Evolutionary conservation across 2,113 vertebrate genomes (phyloP).

Genomic region (Corynorhinus townsendii): DNA sequence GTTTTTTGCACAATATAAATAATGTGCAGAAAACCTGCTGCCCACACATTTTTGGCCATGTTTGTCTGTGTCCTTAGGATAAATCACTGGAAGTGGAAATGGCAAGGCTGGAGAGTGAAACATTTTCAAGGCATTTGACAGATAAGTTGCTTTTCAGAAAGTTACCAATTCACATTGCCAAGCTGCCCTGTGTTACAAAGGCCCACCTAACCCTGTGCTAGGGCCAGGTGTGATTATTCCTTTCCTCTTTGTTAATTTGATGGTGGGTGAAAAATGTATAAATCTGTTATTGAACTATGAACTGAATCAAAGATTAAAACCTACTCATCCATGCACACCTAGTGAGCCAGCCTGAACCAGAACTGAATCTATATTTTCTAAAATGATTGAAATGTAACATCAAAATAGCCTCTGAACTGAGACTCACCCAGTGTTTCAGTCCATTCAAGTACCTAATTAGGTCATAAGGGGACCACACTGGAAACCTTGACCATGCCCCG

Average conservation of each 20-base stretch:
- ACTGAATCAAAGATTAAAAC: conserved; percentile 32
- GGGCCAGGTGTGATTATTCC: not conserved
- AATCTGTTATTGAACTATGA: conserved; percentile 11
- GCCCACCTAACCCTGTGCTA: not conserved
- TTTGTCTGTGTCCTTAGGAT: not conserved
- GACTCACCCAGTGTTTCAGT: not conserved
- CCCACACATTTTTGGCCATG: not conserved
- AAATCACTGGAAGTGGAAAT: not conserved
- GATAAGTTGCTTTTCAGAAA: not conserved
- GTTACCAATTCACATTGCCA: not conserved
- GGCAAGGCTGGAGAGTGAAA: not conserved
- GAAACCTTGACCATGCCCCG: not conserved
- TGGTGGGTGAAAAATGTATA: not conserved
- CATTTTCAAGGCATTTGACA: not conserved
- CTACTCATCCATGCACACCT: not conserved
- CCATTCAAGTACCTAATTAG: not conserved
- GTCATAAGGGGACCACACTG: not conserved
- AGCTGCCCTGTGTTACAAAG: rapidly evolving
- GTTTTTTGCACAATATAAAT: not conserved
- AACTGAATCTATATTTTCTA: not conserved
- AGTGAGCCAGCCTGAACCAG: not conserved
- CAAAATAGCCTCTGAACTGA: not conserved
- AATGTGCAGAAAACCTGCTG: not conserved
- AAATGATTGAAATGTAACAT: conserved; percentile 1
- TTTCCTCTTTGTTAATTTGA: conserved; percentile 8